Percentiles rank a stretch among this genome's conserved stretches.
phyloP scores from a whole-genome alignment of 2,113 vertebrate genomes.

The Sinosuthora webbiana region DNA sequence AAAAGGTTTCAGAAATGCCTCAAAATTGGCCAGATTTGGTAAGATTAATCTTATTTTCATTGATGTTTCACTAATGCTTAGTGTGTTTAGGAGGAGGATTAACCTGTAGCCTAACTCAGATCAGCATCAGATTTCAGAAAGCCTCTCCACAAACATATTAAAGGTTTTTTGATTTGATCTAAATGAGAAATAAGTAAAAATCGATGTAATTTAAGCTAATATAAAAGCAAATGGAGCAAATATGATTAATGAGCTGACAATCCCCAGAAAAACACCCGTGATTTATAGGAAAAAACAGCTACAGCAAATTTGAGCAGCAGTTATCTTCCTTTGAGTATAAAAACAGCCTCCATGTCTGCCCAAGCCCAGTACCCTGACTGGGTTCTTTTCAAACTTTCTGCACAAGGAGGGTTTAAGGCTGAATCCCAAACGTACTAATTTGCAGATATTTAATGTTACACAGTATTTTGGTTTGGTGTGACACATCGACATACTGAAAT shows the following conservation, averaged over 20 bases:
- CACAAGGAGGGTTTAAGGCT: neutral
- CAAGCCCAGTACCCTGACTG: neutral
- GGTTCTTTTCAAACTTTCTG: neutral
- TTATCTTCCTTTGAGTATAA: neutral
- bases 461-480: neutral
- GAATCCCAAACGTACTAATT: neutral
- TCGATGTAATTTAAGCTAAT: neutral
- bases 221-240: neutral
- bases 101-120: neutral
- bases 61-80: neutral
- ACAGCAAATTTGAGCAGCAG: neutral
- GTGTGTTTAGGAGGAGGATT: neutral
- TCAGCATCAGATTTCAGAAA: neutral
- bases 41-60: neutral
- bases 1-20: neutral
- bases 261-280: neutral
- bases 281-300: neutral
- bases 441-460: neutral
- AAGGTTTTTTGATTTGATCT: neutral
- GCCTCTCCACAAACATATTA: neutral
- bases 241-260: neutral
- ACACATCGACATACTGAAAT: neutral
- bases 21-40: neutral
- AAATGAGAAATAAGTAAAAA: neutral
- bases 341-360: neutral